A percentile compares a stretch with the other conserved stretches of the same genome.
Conservation (phyloP, 2,113 vertebrate genomes). For the Isichthys henryi region DNA sequence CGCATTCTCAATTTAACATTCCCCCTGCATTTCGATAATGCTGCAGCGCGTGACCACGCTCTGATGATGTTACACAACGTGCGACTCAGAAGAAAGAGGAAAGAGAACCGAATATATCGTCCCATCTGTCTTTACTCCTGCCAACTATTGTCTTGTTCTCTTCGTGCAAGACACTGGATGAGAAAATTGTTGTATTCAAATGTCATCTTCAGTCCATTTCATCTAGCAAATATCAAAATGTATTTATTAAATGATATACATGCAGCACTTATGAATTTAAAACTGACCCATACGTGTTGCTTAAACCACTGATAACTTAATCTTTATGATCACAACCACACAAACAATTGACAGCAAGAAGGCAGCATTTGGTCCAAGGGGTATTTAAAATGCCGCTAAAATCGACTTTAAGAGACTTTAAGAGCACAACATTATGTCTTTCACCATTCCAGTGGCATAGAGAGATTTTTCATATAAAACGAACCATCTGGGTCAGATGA, state of each 20-base stretch:
- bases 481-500: conserved; percentile 30
- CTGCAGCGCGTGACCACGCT: background rate
- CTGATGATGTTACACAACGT: background rate
- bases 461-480: background rate
- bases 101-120: background rate
- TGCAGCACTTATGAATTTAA: background rate
- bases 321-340: background rate
- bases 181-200: background rate
- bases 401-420: conserved; percentile 31
- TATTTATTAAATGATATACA: background rate
- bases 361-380: background rate
- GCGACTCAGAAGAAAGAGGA: background rate
- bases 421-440: conserved; percentile 32
- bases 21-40: background rate
- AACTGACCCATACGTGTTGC: background rate
- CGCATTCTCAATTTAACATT: background rate
- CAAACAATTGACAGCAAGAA: background rate
- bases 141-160: conserved; percentile 1
- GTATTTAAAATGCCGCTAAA: background rate
- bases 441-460: background rate
- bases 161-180: background rate
- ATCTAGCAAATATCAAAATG: background rate
- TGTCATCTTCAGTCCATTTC: background rate
- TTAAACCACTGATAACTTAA: background rate
- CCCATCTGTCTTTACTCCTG: background rate